These are phyloP conservation scores for Oligia latruncula DNA, from an alignment of 2,888 invertebrate species.

Conservation along the genomic window DNA sequence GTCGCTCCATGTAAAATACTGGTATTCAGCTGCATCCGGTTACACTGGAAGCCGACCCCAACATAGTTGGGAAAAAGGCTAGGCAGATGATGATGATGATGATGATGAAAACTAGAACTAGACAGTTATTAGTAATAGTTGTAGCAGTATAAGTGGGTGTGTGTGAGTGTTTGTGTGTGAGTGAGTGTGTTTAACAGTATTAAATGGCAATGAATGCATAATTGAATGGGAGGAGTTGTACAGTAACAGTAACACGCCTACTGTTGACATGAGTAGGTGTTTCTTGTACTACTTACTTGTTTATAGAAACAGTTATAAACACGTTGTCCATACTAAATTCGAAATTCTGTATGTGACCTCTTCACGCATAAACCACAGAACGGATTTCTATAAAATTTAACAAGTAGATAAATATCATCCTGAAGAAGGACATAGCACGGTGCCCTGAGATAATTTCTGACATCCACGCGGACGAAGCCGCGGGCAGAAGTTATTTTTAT, in stretches of 20 bases:
- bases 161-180: no score
- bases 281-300: constrained; percentile 17
- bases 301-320: not conserved
- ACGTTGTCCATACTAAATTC: not conserved
- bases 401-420: not conserved
- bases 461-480: not conserved
- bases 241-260: constrained; percentile 48
- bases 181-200: not conserved
- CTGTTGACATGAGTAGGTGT: constrained; percentile 46
- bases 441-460: not conserved
- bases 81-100: no score
- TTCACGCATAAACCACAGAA: not conserved
- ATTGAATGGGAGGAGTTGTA: constrained; percentile 60
- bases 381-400: not conserved
- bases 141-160: no score
- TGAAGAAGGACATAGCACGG: not conserved
- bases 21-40: no score
- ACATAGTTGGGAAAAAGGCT: no score
- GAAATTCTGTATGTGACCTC: not conserved
- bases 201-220: constrained; percentile 20
- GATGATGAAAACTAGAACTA: no score
- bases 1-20: no score
- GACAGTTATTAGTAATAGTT: no score
- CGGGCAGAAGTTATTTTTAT: not conserved
- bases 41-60: no score